Conservation (phyloP, 2,113 vertebrate genomes). For the Noctilio leporinus region DNA sequence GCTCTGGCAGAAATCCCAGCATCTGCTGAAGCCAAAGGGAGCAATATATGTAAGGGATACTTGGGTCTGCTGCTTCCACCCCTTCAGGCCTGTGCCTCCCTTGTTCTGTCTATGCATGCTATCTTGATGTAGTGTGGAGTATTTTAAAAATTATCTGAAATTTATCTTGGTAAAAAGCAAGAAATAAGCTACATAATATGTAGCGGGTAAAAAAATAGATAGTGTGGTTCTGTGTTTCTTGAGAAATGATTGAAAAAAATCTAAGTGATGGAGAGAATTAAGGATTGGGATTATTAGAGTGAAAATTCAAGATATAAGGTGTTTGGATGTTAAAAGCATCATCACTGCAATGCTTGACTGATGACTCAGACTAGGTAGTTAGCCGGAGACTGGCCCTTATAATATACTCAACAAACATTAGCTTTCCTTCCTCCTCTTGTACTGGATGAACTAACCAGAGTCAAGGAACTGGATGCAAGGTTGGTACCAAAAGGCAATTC, state of each 20-base stretch:
- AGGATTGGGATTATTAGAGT: neutral
- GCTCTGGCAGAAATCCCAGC: neutral
- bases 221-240: neutral
- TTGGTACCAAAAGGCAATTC: neutral
- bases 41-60: no score
- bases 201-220: neutral
- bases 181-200: neutral
- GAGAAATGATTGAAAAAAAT: neutral
- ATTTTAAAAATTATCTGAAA: neutral
- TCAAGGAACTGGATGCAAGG: neutral
- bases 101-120: neutral
- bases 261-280: neutral
- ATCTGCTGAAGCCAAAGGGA: no score
- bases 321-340: neutral
- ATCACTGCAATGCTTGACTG: neutral
- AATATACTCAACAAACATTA: neutral
- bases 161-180: neutral
- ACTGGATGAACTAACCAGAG: neutral
- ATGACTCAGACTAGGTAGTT: neutral
- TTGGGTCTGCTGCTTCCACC: neutral
- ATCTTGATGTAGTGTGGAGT: neutral
- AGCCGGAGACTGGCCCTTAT: neutral
- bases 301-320: neutral
- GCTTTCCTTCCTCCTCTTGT: neutral
- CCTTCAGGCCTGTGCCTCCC: neutral